These are phyloP conservation scores for Parapsyche elsis DNA, from an alignment of 1,140 invertebrate genomes.

Conservation along the genomic window DNA sequence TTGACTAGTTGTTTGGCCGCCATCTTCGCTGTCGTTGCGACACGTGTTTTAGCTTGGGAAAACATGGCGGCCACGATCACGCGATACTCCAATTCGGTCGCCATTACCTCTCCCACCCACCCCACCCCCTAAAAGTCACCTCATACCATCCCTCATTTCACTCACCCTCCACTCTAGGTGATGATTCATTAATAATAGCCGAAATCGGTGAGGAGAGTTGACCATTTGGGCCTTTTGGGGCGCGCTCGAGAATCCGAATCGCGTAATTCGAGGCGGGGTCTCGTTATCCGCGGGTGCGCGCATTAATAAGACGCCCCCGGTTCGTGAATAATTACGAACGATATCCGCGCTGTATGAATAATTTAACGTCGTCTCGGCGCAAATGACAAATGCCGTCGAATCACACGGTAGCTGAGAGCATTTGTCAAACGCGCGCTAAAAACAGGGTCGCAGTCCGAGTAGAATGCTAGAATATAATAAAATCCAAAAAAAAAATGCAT, in stretches of 20 bases:
- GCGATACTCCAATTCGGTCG: constrained; percentile 17
- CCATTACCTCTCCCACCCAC: background rate
- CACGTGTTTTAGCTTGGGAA: constrained; percentile 27
- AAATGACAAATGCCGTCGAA: constrained; percentile 52
- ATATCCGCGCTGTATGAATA: constrained; percentile 23
- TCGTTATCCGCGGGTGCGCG: background rate
- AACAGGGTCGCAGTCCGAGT: no score
- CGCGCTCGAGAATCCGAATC: no score
- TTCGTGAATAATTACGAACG: background rate
- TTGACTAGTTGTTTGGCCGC: background rate
- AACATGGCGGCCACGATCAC: constrained; percentile 41
- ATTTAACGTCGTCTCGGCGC: constrained; percentile 36
- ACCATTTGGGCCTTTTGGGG: background rate
- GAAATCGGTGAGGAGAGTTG: background rate
- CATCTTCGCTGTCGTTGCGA: background rate
- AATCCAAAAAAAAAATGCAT: no score
- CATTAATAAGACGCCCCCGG: constrained; percentile 8
- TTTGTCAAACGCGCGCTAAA: constrained; percentile 30
- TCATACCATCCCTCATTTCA: background rate
- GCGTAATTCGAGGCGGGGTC: background rate
- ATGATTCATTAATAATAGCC: constrained; percentile 19
- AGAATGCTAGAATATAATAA: no score
- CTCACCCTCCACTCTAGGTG: background rate
- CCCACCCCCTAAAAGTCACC: background rate
- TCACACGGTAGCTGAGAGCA: constrained; percentile 48